Evolutionary conservation across 2,888 invertebrate genomes (phyloP), one percentile per base, ranked within the genome.

Genomic region (Eupithecia exiguata): DNA sequence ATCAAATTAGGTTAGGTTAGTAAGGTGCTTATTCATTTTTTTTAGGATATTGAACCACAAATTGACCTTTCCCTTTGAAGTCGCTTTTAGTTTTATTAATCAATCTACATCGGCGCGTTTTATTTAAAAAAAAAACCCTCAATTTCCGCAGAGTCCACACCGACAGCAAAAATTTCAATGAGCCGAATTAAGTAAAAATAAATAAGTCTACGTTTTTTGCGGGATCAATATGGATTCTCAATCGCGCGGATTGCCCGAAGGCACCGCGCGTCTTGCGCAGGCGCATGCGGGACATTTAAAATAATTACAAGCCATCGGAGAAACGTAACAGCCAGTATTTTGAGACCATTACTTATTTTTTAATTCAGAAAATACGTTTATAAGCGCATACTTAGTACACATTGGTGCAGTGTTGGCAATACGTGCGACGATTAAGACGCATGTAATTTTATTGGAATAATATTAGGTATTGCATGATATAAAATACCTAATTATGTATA

Each of bases 271-370:
- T 25, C 58, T 71, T 77, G 82, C 80, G 81, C 86, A 68, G 82
- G 85, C 89, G 86, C 87, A 58, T 85, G 93, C 94, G 94, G 94
- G 93, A 94, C 94, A 94, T 94, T 95, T 94, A 94, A 94, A 94
- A 95, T 95, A 95, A 95, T 95, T 95, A 95, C 94, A 94, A 95
- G 94, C 94, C 93, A 92, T 92, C 90, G 86, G 87, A 90, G 90
- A 91, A 91, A 90, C 89, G 90, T 91, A 93, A 92, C 92, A 94
- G 92, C 92, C 92, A 90, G 94, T 93, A 89, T 93, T 94, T 94
- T 94, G 91, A 91, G 92, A 91, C 91, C 94, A 94, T 94, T 92
- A 94, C 93, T 94, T 93, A 94, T 91, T 92, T 93, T 93, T 91
- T 92, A 92, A 93, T 93, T 90, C 89, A 88, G 92, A 93, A 93